A percentile compares a stretch with the other conserved stretches of the same genome.
Evolutionary conservation across 2,797 vertebrate genomes (phyloP).

Genomic region (Silurus lanzhouensis): DNA sequence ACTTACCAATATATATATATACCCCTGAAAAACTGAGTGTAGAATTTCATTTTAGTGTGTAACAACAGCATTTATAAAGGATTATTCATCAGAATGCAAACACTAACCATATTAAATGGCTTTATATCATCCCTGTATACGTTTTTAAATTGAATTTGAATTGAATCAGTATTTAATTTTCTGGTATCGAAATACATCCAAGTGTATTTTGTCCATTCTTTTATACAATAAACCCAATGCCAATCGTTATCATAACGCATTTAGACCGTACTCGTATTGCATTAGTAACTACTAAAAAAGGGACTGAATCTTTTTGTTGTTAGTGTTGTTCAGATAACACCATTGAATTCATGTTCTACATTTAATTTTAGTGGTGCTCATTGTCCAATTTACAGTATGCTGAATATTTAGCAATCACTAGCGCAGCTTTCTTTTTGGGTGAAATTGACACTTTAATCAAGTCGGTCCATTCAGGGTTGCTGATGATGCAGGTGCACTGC

Average conservation of each 20-base stretch:
- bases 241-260: not conserved
- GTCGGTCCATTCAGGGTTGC: not conserved
- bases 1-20: not conserved
- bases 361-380: not conserved
- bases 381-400: not conserved
- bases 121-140: not conserved
- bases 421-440: not conserved
- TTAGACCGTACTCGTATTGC: too few species aligned
- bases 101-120: not conserved
- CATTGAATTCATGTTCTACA: not conserved
- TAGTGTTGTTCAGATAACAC: not conserved
- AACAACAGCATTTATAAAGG: constrained; percentile 1
- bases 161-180: not conserved
- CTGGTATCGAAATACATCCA: not conserved
- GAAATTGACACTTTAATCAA: not conserved
- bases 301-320: not conserved
- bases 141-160: too few species aligned
- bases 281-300: not conserved
- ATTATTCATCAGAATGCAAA: not conserved
- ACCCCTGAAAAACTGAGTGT: not conserved
- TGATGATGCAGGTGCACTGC: not conserved
- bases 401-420: not conserved
- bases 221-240: not conserved
- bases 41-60: not conserved
- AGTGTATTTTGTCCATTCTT: too few species aligned